Evolutionary conservation across 2,888 invertebrate species (phyloP), one percentile per base, ranked within the genome.

Genomic region (Lydus trimaculatus): DNA sequence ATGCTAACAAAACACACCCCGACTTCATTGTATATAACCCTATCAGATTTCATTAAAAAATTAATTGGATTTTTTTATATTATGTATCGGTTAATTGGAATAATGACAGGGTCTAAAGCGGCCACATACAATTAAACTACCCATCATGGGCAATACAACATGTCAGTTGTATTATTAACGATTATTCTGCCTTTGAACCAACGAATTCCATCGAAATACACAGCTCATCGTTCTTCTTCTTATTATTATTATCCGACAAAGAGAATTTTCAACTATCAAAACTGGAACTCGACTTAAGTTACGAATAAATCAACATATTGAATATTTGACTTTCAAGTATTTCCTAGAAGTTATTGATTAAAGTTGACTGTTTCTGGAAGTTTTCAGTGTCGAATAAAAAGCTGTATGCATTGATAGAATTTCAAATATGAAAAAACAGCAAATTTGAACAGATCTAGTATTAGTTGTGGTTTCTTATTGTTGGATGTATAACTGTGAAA

Each of bases 1-100:
- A 86, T 70, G 83, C 86, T 23, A 84, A 87, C n/a, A 58, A 67
- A 64, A 48, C 64, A 62, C 56, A 43, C 61, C 58, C 64, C 59
- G 58, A 25, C 25, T 61, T 36, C 56, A 65, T 63, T 66, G 65
- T 66, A 13, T 56, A n/a, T 15, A 7, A 52, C 17, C 60, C 23
- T 65, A 66, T 69, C 65, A 66, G 69, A 69, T 69, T 69, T 66
- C 66, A 69, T 69, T 64, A 66, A 66, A 68, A 69, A 69, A 64
- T 64, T 68, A 69, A 69, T 69, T 66, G 66, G 61, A 69, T 43
- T 61, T 66, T 70, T 64, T 63, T 33, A 56, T 31, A 20, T 48
- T 11, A 48, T 20, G 20, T 48, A 20, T 25, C 58, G 25, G 48
- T 61, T 64, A 70, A 70, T 66, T 70, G 66, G 61, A 58, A 61